A percentile compares a stretch with the other conserved stretches of the same genome.
Evolutionary conservation across 2,797 vertebrate species (phyloP).

Genomic region (Cyclopterus lumpus): DNA sequence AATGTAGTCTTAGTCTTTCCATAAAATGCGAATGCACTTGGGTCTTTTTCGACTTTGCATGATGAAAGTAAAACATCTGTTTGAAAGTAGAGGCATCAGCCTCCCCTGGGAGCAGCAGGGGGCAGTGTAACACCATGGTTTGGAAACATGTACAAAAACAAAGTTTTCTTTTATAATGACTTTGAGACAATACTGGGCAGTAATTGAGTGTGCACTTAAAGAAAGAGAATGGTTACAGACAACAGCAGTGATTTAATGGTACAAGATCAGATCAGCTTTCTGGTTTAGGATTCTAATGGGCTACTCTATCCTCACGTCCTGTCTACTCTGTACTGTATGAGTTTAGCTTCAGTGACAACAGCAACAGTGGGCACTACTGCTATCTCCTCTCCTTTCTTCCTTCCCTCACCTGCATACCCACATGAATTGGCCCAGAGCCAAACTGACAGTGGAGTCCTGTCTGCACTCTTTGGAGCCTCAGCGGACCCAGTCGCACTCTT

Average conservation of each 20-base stretch:
- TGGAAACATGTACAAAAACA: neutral
- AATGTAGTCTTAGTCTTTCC: neutral
- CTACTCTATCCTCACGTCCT: too few species aligned
- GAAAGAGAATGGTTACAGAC: neutral
- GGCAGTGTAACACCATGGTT: slow-evolving; percentile 52
- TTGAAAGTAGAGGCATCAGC: slow-evolving; percentile 1
- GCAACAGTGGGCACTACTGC: slow-evolving; percentile 18
- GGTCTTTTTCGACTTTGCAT: neutral
- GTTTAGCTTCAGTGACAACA: slow-evolving; percentile 27
- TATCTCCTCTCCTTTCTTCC: neutral
- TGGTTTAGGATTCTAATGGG: neutral
- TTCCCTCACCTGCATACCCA: slow-evolving; percentile 23
- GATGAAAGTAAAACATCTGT: neutral
- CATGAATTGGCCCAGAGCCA: slow-evolving; percentile 36
- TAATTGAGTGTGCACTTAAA: neutral
- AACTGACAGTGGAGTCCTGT: slow-evolving; percentile 31
- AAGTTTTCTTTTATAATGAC: neutral
- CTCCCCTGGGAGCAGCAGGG: slow-evolving; percentile 42
- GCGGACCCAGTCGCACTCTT: slow-evolving; percentile 28
- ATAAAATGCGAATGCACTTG: neutral
- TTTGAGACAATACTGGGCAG: neutral
- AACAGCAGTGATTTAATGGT: neutral
- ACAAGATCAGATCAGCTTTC: neutral
- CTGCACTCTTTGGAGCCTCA: slow-evolving; percentile 21
- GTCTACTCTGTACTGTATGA: neutral